These are phyloP conservation scores for Actinia tenebrosa DNA, from an alignment of 64 coral and sea anemone genomes.

Conservation along the genomic window DNA sequence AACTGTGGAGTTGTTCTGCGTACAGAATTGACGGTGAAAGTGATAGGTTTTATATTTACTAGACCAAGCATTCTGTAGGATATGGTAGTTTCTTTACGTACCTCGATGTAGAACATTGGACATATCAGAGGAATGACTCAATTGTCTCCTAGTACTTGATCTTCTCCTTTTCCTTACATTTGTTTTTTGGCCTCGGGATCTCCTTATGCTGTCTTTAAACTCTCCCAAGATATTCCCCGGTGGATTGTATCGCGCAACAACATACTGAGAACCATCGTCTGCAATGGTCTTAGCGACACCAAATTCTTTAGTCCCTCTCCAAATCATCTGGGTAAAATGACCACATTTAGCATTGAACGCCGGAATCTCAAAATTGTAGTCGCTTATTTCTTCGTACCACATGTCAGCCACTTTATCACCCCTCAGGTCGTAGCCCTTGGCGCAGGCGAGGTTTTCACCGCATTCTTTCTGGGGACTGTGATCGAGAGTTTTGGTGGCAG, in stretches of 20 bases:
- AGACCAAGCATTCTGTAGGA: no score
- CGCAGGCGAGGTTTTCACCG: constrained; percentile 59
- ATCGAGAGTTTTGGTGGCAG: constrained; percentile 37
- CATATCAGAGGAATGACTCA: constrained; percentile 9
- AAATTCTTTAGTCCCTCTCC: constrained; percentile 55
- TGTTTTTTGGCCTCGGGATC: constrained; percentile 47
- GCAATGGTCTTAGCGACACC: constrained; percentile 59
- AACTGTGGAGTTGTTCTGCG: no score
- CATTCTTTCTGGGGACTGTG: constrained; percentile 49
- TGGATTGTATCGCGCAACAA: constrained; percentile 71
- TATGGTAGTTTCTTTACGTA: background rate
- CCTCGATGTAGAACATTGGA: background rate
- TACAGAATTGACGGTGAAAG: no score
- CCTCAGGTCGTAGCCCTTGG: constrained; percentile 38
- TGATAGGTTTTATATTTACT: no score
- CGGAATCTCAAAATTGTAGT: constrained; percentile 81
- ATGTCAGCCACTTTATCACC: constrained; percentile 63
- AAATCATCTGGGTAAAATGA: constrained; percentile 81
- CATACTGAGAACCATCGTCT: constrained; percentile 61
- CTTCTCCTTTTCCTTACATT: constrained; percentile 53
- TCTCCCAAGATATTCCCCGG: constrained; percentile 75
- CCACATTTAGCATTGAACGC: constrained; percentile 81
- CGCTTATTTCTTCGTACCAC: constrained; percentile 81
- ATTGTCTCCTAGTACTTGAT: constrained; percentile 49
- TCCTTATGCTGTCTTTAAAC: constrained; percentile 75